Conservation (phyloP, 1,140 invertebrate genomes). For the Drosophila repletoides region DNA sequence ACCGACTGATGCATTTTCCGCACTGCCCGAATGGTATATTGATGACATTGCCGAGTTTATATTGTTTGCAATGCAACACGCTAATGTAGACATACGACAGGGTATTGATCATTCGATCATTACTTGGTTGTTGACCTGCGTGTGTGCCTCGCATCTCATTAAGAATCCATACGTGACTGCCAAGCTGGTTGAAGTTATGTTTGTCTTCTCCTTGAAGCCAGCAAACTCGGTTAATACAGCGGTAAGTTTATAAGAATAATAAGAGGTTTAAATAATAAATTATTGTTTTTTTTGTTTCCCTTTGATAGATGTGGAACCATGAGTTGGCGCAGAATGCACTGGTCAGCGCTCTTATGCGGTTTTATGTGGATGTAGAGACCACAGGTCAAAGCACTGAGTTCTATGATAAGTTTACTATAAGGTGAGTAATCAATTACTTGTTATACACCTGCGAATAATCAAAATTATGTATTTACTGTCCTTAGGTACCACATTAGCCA, state of each 20-base stretch:
- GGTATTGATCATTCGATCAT: constrained; percentile 92
- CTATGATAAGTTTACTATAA: constrained; percentile 99
- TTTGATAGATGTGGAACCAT: constrained; percentile 90
- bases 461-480: too few species aligned
- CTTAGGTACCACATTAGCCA: constrained; percentile 97
- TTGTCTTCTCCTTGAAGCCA: constrained; percentile 93
- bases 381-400: constrained; percentile 98
- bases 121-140: constrained; percentile 93
- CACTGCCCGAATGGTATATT: constrained; percentile 97
- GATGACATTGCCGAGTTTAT: constrained; percentile 98
- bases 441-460: too few species aligned
- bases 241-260: constrained; percentile 76
- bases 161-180: constrained; percentile 98
- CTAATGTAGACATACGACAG: constrained; percentile 90
- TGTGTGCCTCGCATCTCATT: constrained; percentile 95
- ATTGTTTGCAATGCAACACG: constrained; percentile 94
- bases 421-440: constrained; percentile 81
- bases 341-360: constrained; percentile 96
- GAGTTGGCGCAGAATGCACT: constrained; percentile 91
- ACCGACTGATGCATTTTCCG: constrained; percentile 90
- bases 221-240: constrained; percentile 83
- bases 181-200: constrained; percentile 97
- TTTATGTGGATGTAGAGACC: constrained; percentile 99
- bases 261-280: too few species aligned
- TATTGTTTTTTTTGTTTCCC: too few species aligned